Base-by-base conservation (phyloP, 2,888 invertebrate genomes). In the Isotomurus palustris region DNA sequence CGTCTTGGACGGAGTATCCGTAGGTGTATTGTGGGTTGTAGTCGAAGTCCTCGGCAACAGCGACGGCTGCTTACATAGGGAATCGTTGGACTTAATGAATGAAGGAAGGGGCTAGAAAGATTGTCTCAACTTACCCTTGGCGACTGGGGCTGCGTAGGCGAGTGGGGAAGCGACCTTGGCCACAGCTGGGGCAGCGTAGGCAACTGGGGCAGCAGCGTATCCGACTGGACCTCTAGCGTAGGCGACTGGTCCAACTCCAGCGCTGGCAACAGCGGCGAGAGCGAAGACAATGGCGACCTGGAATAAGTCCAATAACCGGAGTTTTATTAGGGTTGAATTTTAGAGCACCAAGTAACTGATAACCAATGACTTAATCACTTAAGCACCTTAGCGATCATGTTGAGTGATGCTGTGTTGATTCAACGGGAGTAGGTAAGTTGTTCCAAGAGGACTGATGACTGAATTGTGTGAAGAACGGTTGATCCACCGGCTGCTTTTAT, bases 1-100 rank as follows among this genome's bases (percentile, higher is more conserved):
- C 47, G 24, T 56, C 59, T 19, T 36, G 19, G 14, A 58, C 62
- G 53, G 54, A 45, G 51, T 62, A 59, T 43, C 59, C 62, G 38
- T 52, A 58, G 48, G 41, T 47, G 59, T 56, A 59, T 45, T 56
- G 56, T 43, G 62, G 56, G 43, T 59, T 45, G 19, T 54, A 44
- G 21, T 59, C 60, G 22, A 38, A 60, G 2, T 55, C 52, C 44
- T 60, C 60, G 27, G 55, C 36, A 41, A 32, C 43, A 29, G 44
- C 55, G 28, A 32, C 54, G 10, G 27, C 55, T 22, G 49, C 58
- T 24, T 45, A 22, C 10, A 12, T 32, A 12, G 10, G 8, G 35
- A 12, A 32, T 8, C 35, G 35, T 12, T 12, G 22, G 17, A 21
- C 6, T 28, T 40, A 51, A 28, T 41, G 38, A 45, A 56, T 21